A percentile compares a stretch with the other conserved stretches of the same genome.
phyloP scores from a whole-genome alignment of 2,113 vertebrate genomes.

The Astur gentilis region DNA sequence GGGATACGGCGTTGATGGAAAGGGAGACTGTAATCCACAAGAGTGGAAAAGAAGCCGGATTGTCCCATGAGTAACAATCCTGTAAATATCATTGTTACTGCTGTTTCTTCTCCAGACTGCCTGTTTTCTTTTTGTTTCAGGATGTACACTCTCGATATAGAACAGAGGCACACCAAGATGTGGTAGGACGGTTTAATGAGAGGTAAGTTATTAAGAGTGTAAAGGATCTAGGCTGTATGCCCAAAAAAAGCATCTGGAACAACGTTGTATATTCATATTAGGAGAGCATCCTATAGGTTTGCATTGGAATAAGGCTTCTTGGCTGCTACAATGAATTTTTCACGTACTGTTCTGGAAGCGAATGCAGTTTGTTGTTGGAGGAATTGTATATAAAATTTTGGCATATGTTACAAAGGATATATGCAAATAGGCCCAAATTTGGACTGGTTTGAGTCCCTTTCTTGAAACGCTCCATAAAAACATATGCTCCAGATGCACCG shows the following conservation, averaged over 20 bases:
- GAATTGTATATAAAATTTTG: neutral
- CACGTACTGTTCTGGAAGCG: neutral
- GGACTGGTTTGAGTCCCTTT: neutral
- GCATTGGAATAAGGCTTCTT: neutral
- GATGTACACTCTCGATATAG: slow-evolving; percentile 96
- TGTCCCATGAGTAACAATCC: neutral
- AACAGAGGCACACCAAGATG: slow-evolving; percentile 95
- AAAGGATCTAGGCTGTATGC: neutral
- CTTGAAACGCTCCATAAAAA: neutral
- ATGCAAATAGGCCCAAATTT: neutral
- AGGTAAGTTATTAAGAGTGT: slow-evolving; percentile 68
- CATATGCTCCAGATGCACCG: neutral
- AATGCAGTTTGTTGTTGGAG: neutral
- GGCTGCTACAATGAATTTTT: neutral
- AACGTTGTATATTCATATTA: accelerated
- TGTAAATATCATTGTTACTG: neutral
- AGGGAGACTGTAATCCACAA: neutral
- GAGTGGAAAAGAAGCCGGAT: neutral
- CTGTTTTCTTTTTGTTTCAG: slow-evolving; percentile 51
- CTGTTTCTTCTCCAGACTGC: neutral
- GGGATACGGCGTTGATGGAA: neutral
- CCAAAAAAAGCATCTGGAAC: neutral
- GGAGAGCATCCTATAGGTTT: neutral
- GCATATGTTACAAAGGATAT: neutral
- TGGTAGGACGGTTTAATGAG: slow-evolving; percentile 95